Conservation (phyloP, 2,113 vertebrate species). For the Pachyramphus minor region DNA sequence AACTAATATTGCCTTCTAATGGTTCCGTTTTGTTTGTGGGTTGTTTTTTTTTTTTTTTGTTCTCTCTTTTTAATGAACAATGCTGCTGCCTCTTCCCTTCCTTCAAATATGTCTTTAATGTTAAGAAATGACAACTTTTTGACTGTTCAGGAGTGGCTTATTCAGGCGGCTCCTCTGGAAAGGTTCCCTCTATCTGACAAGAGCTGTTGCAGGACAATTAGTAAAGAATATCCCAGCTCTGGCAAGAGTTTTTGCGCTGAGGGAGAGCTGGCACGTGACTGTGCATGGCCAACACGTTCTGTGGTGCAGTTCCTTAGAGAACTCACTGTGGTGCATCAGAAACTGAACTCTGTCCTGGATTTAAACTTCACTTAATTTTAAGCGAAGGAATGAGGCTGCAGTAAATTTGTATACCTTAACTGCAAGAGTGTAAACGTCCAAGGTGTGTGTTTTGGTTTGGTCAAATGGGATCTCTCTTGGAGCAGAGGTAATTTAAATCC, state of each 20-base stretch:
- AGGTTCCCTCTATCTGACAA: neutral
- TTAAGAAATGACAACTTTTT: neutral
- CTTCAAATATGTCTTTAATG: neutral
- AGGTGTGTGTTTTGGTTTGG: neutral
- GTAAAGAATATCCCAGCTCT: neutral
- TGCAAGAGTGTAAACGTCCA: neutral
- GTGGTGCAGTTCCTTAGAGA: neutral
- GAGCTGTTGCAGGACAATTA: neutral
- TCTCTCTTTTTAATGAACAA: neutral
- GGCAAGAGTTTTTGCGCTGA: neutral
- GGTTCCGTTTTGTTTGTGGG: neutral
- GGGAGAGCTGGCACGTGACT: fast-evolving
- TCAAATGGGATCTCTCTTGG: neutral
- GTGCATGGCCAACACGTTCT: neutral
- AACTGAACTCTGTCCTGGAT: neutral
- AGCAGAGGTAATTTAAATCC: neutral
- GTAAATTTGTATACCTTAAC: neutral
- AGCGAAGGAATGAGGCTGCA: neutral
- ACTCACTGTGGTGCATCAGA: neutral
- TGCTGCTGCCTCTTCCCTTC: neutral
- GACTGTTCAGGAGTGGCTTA: neutral
- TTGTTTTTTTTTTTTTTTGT: fast-evolving
- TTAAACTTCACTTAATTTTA: neutral
- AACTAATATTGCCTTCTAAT: neutral
- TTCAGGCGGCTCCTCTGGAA: neutral